Evolutionary conservation across 2,113 vertebrate genomes (phyloP).

Genomic region (Passer montanus): DNA sequence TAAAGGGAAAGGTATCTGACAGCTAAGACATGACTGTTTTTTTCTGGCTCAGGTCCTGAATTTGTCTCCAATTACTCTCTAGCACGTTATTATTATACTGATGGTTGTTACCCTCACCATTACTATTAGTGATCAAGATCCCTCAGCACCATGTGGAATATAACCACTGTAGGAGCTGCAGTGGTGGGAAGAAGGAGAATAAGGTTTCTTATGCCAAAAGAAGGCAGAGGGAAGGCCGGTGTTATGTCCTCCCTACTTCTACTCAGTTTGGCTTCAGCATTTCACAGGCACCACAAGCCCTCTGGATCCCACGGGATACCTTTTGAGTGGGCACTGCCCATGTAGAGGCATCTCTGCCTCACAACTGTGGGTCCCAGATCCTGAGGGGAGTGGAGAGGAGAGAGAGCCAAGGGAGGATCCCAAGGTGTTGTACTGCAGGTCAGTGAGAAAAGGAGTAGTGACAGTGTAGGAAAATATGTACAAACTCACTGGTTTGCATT

Average conservation of each 20-base stretch:
- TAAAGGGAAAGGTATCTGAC: not conserved
- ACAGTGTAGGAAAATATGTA: not conserved
- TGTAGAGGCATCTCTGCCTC: not conserved
- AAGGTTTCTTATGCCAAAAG: not conserved
- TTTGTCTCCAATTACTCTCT: not conserved
- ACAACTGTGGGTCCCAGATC: accelerated
- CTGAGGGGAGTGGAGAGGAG: not conserved
- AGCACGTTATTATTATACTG: not conserved
- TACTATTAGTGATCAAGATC: not conserved
- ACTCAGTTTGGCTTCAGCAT: not conserved
- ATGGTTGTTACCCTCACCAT: not conserved
- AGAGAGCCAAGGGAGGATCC: not conserved
- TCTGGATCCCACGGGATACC: not conserved
- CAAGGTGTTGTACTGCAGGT: not conserved
- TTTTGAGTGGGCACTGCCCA: accelerated
- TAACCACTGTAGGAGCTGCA: not conserved
- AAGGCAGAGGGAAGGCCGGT: not conserved
- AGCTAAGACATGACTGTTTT: not conserved
- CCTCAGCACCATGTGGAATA: not conserved
- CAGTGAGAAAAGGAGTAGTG: not conserved
- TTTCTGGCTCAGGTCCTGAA: not conserved
- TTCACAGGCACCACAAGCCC: not conserved
- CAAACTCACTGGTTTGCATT: not conserved
- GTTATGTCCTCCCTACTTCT: not conserved
- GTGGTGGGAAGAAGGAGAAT: not conserved